These are phyloP conservation scores for Endomychus coccineus DNA, from an alignment of 2,888 invertebrate genomes.

Conservation along the genomic window DNA sequence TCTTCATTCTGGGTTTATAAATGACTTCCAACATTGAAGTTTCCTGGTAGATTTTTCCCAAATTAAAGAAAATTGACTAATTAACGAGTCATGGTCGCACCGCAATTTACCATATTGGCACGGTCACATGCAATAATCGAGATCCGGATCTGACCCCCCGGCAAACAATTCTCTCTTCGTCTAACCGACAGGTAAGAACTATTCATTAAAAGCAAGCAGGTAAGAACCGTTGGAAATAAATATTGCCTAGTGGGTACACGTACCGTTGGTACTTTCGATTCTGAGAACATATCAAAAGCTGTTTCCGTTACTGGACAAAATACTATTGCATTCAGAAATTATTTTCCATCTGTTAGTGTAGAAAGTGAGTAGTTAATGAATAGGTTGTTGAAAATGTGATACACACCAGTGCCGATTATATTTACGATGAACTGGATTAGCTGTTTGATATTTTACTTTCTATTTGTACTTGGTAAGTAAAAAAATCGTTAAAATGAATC, in stretches of 20 bases:
- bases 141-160: too few relatives aligned
- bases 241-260: slow-evolving; percentile 27
- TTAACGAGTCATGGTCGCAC: too few relatives aligned
- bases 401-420: background rate
- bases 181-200: slow-evolving; percentile 23
- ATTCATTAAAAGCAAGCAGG: too few relatives aligned
- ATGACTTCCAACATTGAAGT: too few relatives aligned
- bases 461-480: background rate
- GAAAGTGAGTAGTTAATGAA: background rate
- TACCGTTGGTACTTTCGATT: slow-evolving; percentile 35
- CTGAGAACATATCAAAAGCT: slow-evolving; percentile 21
- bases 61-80: too few relatives aligned
- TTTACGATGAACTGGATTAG: background rate
- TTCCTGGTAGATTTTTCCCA: too few relatives aligned
- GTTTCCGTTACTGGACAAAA: slow-evolving; percentile 9
- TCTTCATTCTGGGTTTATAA: too few relatives aligned
- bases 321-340: slow-evolving; percentile 1
- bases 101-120: too few relatives aligned
- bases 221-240: slow-evolving; percentile 30
- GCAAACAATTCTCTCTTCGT: too few relatives aligned
- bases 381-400: slow-evolving; percentile 1
- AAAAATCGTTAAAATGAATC: too few relatives aligned
- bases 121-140: too few relatives aligned
- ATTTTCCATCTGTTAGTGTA: background rate
- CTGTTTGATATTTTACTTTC: background rate